Evolutionary conservation across 2,113 vertebrate species (phyloP), one percentile per base, ranked within the genome.

Genomic region (Limanda limanda): DNA sequence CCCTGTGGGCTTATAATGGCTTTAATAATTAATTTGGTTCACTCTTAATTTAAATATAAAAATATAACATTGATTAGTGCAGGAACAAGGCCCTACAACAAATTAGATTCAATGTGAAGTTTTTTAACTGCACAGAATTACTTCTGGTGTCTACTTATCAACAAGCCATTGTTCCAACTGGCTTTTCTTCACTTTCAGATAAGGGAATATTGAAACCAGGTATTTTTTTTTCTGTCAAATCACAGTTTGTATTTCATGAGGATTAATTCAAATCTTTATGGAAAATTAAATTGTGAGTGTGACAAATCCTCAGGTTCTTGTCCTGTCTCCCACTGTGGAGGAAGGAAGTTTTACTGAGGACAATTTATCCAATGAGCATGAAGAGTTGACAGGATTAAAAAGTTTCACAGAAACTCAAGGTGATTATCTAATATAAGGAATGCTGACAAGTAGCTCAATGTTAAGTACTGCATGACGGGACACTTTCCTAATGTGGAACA

Each of bases 301-400:
- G 54, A 42, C 21, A 62, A 55, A n/a, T 23, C 54, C 40, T 1
- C 4, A 24, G 15, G 13, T 35, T 69, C 37, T 31, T 70, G 56
- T 80, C 61, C 76, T 63, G 62, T 73, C 37, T 76, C 77, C 58
- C 57, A 68, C 64, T 74, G 74, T 11, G 71, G 52, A 45, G 24
- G 64, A 76, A 72, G 78, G 74, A 84, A 61, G 68, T 74, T 42
- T 74, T 25, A 79, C 37, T 35, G 31, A 20, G 68, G 1, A 73
- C 71, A 83, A 88, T 88, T 84, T 86, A 73, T 78, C 67, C 79
- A 79, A 87, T 91, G 25, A 87, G 59, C 77, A 75, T 68, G 31
- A 76, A 55, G 77, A 47, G 47, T 55, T 89, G 77, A 90, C 67
- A 63, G 85, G 83, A 86, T 89, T 86, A 85, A 76, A 55, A 48